Conservation (phyloP, 1,140 invertebrate species). For the Ceratina australensis region DNA sequence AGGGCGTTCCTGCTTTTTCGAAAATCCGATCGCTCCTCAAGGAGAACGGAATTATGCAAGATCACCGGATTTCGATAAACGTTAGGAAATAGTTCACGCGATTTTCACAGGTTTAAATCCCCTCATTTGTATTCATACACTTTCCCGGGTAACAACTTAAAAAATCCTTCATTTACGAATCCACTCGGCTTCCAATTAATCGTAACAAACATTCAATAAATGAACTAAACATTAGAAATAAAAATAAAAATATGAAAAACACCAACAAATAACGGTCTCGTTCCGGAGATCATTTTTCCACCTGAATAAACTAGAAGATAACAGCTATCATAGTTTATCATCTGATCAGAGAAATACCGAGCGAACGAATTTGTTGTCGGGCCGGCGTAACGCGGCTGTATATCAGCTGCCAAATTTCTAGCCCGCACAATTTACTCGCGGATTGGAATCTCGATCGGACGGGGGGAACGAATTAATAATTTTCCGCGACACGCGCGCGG, state of each 20-base stretch:
- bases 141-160: background rate
- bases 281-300: no score
- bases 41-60: conserved; percentile 16
- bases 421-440: background rate
- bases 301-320: no score
- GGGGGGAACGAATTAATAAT: conserved; percentile 26
- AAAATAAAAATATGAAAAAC: no score
- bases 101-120: background rate
- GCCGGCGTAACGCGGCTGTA: background rate
- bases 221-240: no score
- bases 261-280: no score
- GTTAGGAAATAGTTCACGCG: background rate
- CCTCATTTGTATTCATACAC: conserved; percentile 1
- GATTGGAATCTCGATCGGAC: background rate
- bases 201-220: no score
- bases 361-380: background rate
- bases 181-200: no score
- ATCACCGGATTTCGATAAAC: conserved; percentile 17
- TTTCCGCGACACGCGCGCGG: background rate
- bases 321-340: no score
- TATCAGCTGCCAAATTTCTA: conserved; percentile 4
- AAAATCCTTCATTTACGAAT: no score
- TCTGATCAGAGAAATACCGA: background rate
- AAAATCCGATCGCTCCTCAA: conserved; percentile 16
- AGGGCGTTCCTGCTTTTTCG: no score